These are phyloP conservation scores for Darevskia nairensis DNA, from an alignment of 2,797 vertebrate genomes.

Conservation along the genomic window DNA sequence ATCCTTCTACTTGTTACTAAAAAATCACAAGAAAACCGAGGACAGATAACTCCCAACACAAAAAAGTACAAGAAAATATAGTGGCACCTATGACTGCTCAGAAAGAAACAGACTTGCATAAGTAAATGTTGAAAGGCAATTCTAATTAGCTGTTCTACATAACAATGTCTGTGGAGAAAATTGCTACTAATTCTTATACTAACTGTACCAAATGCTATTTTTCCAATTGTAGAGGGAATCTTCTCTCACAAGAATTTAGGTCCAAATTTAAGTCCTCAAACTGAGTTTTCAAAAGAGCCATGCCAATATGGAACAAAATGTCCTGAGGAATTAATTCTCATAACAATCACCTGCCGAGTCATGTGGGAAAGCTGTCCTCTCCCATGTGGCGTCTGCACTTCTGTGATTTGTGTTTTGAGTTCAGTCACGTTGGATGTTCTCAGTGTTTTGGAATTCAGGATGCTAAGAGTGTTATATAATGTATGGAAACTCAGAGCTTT, in stretches of 20 bases:
- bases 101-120: background rate
- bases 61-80: background rate
- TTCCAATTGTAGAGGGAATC: slow-evolving; percentile 37
- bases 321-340: slow-evolving; percentile 35
- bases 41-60: background rate
- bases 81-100: background rate
- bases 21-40: background rate
- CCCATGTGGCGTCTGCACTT: slow-evolving; percentile 52
- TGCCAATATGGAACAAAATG: background rate
- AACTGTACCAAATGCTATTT: background rate
- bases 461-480: slow-evolving; percentile 37
- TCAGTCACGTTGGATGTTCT: slow-evolving; percentile 37
- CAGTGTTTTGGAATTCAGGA: slow-evolving; percentile 52
- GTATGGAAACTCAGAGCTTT: background rate
- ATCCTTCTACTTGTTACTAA: too few species aligned
- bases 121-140: background rate
- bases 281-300: background rate
- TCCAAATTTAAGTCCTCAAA: background rate
- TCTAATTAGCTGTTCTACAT: background rate
- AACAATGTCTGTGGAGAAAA: background rate
- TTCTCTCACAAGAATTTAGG: slow-evolving; percentile 40
- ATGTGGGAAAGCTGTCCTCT: slow-evolving; percentile 60
- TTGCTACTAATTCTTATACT: background rate
- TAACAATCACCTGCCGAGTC: slow-evolving; percentile 62
- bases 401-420: slow-evolving; percentile 51